A percentile compares a stretch with the other conserved stretches of the same genome.
These are phyloP conservation scores for Elysia crispata DNA, from an alignment of 2,888 invertebrate species.

Conservation along the genomic window DNA sequence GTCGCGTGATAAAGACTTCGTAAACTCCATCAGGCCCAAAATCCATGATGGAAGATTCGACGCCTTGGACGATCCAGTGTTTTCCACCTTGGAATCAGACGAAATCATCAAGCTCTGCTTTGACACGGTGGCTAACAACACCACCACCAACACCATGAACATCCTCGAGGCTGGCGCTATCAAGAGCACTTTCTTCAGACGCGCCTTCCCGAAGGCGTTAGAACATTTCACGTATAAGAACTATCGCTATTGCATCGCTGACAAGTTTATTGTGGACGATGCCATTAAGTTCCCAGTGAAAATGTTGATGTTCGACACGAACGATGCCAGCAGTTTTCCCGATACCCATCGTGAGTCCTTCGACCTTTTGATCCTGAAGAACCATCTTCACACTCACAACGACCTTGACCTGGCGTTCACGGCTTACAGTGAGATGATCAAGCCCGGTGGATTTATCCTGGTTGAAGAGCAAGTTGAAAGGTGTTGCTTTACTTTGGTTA, in stretches of 20 bases:
- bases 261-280: slow-evolving; percentile 68
- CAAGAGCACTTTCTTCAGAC: slow-evolving; percentile 53
- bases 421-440: background rate
- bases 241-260: slow-evolving; percentile 82
- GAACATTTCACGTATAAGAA: slow-evolving; percentile 85
- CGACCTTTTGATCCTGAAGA: background rate
- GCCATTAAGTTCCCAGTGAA: slow-evolving; percentile 78
- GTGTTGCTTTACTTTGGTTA: too few species aligned
- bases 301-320: too few species aligned
- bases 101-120: slow-evolving; percentile 77
- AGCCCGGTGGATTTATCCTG: background rate
- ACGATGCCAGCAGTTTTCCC: too few species aligned
- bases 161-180: slow-evolving; percentile 82
- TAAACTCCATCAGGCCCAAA: slow-evolving; percentile 34
- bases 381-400: background rate
- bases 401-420: background rate
- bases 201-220: slow-evolving; percentile 55
- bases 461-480: slow-evolving; percentile 54
- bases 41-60: slow-evolving; percentile 48
- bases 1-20: too few species aligned
- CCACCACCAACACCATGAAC: slow-evolving; percentile 84
- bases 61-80: slow-evolving; percentile 54
- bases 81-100: slow-evolving; percentile 49
- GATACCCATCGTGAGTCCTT: background rate
- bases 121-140: slow-evolving; percentile 89